Base-by-base conservation (phyloP, 2,113 vertebrate genomes). In the Coracopsis vasa region DNA sequence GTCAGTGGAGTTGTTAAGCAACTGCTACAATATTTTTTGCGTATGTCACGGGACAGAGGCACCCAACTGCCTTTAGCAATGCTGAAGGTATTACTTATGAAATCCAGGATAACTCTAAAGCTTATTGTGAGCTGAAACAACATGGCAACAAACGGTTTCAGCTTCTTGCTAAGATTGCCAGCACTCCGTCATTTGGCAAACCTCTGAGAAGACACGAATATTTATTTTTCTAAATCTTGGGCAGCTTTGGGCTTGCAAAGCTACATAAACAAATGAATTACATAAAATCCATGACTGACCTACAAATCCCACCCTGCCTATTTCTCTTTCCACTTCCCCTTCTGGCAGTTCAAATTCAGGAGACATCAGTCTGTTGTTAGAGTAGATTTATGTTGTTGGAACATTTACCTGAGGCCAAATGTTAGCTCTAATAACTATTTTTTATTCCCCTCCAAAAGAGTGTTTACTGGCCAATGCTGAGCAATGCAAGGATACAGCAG, bases 191-290 rank as follows among this genome's bases (percentile, higher is more conserved):
- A 62, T 25, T 72, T 71, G 54, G 60, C 41, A 94, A 81, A 85
- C 18, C n/a, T 74, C 71, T 85, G 50, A 91, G 69, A 94, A 88
- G 80, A 78, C 58, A 80, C 0, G 21, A 91, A 73, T 80, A 79
- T 86, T 92, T 90, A 61, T 84, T 89, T 87, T 79, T 92, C 62
- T 80, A 85, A 37, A 66, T 80, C 75, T 91, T 64, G 77, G 84
- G 60, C 4, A 94, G 73, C 86, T 95, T 94, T 87, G 87, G n/a
- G 51, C 92, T 96, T 90, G 48, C 58, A 96, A 96, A 94, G 60
- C 65, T 90, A 89, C 24, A 48, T 64, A 92, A 94, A 88, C 79
- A 97, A 97, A 92, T 51, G 61, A 93, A 92, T 94, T 82, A 92
- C 77, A 75, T 39, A 18, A 95, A 96, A 96, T 94, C 82, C 29